Evolutionary conservation across 1,140 invertebrate genomes (phyloP), one percentile per base, ranked within the genome.

Genomic region (Ceratina calcarata): DNA sequence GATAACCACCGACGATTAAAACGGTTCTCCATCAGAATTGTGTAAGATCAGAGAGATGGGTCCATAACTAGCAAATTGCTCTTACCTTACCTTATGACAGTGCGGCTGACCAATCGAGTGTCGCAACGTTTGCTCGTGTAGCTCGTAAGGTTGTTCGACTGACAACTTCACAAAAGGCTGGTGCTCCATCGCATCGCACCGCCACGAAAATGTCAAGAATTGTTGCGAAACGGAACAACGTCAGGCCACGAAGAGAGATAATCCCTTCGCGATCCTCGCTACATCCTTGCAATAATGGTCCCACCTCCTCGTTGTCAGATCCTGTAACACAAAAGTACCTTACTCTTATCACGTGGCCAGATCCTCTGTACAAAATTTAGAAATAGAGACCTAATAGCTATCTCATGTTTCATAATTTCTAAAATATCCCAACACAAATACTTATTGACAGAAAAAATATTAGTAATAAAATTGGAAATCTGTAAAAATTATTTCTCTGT

Each of bases 131-230:
- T 45, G 37, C 37, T 45, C 7, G 74, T 61, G 51, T 67, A 67
- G 53, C 49, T 68, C 55, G 73, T 74, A 69, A 78, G 74, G 22
- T 69, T 78, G 83, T 82, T 51, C 60, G 80, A 78, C 79, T 85
- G 83, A 86, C 84, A 82, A 82, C 80, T 76, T 77, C 73, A 90
- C 89, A 91, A 88, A 87, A 91, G 86, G 81, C 87, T 85, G 84
- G 84, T 80, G 78, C 76, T 79, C 77, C 53, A 45, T 78, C 62
- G 37, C 8, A 45, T n/a, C 16, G n/a, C 55, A 7, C 3, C n/a
- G 80, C 81, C 75, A 89, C 85, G 89, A 89, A 89, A 91, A 91
- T 90, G 90, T 90, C 89, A 91, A 84, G 86, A 75, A 73, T 65
- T 68, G 83, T 91, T 91, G 87, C 83, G 89, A 86, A 90, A 91